Conservation (phyloP, 2,888 invertebrate genomes). For the Molorchus minor region DNA sequence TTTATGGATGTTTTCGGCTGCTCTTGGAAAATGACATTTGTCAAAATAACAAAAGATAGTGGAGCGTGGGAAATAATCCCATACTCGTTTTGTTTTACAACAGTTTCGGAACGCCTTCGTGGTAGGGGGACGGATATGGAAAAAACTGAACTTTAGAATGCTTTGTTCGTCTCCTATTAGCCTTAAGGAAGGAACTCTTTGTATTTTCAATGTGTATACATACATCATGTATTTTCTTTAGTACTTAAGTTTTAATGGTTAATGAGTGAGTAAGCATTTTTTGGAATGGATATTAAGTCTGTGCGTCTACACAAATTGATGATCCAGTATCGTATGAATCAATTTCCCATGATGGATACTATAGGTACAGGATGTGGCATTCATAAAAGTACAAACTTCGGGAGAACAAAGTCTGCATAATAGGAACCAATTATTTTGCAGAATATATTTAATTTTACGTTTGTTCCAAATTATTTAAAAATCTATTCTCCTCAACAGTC, state of each 20-base stretch:
- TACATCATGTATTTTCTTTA: not conserved
- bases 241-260: not conserved
- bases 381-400: no score
- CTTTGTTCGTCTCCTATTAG: constrained; percentile 9
- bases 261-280: constrained; percentile 13
- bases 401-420: no score
- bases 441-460: no score
- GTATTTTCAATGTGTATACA: constrained; percentile 9
- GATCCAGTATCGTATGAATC: no score
- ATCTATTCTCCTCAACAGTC: no score
- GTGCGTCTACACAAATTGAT: no score
- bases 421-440: no score
- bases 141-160: constrained; percentile 18
- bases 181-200: constrained; percentile 4
- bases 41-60: constrained; percentile 58
- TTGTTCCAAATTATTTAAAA: no score
- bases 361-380: no score
- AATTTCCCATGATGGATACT: no score
- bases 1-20: constrained; percentile 62
- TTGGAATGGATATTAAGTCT: no score
- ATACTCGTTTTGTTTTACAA: constrained; percentile 19
- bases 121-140: constrained; percentile 16
- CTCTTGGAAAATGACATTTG: constrained; percentile 61
- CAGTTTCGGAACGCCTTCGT: constrained; percentile 15
- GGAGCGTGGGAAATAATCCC: constrained; percentile 34